A percentile compares a stretch with the other conserved stretches of the same genome.
Conservation (phyloP, 2,113 vertebrate species). For the Synchiropus splendidus region DNA sequence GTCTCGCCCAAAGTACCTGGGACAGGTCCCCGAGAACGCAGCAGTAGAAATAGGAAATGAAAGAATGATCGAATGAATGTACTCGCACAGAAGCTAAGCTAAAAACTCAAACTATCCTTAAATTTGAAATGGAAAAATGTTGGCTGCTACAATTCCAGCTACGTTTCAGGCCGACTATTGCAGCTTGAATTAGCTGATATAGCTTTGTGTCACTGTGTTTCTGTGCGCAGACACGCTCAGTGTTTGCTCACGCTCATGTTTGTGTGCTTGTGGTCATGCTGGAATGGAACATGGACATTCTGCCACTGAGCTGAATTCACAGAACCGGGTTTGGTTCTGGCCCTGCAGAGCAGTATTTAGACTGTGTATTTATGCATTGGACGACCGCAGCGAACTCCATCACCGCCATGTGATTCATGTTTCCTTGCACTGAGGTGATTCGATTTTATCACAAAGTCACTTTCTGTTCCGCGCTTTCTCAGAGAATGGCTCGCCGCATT, state of each 20-base stretch:
- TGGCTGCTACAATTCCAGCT: too few species aligned
- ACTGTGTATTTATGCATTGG: constrained; percentile 56
- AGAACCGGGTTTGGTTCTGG: constrained; percentile 52
- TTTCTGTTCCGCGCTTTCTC: constrained; percentile 1
- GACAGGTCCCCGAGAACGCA: too few species aligned
- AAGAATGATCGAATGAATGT: too few species aligned
- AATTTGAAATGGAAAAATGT: too few species aligned
- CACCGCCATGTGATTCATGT: constrained; percentile 58
- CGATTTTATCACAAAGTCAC: constrained; percentile 40
- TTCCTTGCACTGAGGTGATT: constrained; percentile 48
- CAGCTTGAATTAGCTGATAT: too few species aligned
- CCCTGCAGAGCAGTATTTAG: constrained; percentile 53
- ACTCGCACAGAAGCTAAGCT: too few species aligned
- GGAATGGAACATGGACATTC: constrained; percentile 59
- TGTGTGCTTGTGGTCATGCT: constrained; percentile 53
- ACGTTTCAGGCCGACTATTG: too few species aligned
- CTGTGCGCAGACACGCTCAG: constrained; percentile 28
- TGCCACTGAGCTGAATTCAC: constrained; percentile 56
- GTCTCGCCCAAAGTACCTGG: too few species aligned
- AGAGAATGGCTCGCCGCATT: constrained; percentile 21
- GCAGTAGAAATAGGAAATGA: too few species aligned
- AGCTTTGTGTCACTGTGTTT: too few species aligned
- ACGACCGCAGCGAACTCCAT: constrained; percentile 58
- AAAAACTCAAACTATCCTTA: too few species aligned
- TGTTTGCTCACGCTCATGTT: constrained; percentile 54